These are phyloP conservation scores for Propithecus perrieri DNA, from an alignment of 2,797 vertebrate species.

Conservation along the genomic window DNA sequence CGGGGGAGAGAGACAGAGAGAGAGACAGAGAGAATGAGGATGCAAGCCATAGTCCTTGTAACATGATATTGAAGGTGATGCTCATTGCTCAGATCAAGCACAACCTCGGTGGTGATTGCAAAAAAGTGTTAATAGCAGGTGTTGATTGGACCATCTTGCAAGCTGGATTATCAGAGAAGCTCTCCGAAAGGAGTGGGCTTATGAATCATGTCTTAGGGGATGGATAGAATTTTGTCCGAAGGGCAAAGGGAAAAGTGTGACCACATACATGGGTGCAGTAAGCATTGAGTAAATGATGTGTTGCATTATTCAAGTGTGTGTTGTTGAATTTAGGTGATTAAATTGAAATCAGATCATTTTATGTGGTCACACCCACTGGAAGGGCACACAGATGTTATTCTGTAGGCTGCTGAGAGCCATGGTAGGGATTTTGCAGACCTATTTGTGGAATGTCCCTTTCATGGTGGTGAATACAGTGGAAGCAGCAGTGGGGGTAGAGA, in stretches of 20 bases:
- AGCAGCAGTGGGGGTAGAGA: accelerated
- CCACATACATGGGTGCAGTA: accelerated
- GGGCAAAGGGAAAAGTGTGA: background rate
- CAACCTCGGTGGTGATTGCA: accelerated
- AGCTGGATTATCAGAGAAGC: background rate
- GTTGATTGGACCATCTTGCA: too few relatives aligned
- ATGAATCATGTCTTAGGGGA: background rate
- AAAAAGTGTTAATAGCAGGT: background rate
- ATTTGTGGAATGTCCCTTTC: accelerated
- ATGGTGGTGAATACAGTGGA: accelerated
- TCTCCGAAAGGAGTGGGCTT: background rate
- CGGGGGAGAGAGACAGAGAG: too few relatives aligned
- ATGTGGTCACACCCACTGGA: background rate
- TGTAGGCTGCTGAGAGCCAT: accelerated
- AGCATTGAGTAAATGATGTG: too few relatives aligned
- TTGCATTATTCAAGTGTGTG: background rate
- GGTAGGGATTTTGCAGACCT: background rate
- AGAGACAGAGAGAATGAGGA: too few relatives aligned
- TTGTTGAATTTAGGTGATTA: too few relatives aligned
- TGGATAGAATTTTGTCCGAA: background rate
- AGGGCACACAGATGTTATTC: too few relatives aligned
- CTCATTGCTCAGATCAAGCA: background rate
- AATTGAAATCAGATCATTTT: background rate
- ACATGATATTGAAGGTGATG: background rate
- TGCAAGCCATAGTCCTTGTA: background rate